These are phyloP conservation scores for Subacronicta megacephala DNA, from an alignment of 2,888 invertebrate species.

Conservation along the genomic window DNA sequence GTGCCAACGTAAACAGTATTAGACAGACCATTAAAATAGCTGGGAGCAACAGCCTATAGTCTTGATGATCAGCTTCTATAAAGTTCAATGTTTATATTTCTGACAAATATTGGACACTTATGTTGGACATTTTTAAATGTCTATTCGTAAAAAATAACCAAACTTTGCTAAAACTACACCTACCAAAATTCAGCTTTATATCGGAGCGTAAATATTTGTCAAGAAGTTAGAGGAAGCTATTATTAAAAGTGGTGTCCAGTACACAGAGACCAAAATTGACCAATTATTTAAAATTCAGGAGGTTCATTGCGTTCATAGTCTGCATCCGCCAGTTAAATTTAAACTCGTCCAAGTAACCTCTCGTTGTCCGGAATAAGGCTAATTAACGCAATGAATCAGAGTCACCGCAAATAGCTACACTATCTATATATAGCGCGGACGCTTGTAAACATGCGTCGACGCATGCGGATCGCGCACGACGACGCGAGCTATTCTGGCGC, in stretches of 20 bases:
- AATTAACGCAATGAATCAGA: constrained; percentile 60
- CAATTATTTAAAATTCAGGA: no score
- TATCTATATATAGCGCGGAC: constrained; percentile 52
- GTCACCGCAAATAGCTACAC: constrained; percentile 49
- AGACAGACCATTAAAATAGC: constrained; percentile 68
- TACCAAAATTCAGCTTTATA: background rate
- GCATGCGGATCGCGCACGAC: constrained; percentile 34
- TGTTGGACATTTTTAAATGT: background rate
- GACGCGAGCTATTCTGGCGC: constrained; percentile 47
- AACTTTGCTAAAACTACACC: background rate
- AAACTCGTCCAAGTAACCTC: constrained; percentile 36
- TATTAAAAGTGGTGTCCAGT: background rate
- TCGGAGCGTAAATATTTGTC: background rate
- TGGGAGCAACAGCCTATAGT: constrained; percentile 72
- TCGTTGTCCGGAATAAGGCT: constrained; percentile 40
- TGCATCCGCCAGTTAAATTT: constrained; percentile 35
- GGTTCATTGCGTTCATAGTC: constrained; percentile 1
- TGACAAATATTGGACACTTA: constrained; percentile 14
- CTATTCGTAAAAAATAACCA: background rate
- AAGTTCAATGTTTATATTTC: constrained; percentile 59
- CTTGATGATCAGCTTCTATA: constrained; percentile 60
- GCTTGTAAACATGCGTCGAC: constrained; percentile 61
- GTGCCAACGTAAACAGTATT: constrained; percentile 70
- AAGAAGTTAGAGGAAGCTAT: background rate
- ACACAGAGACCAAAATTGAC: background rate